A percentile compares a stretch with the other conserved stretches of the same genome.
Conservation (phyloP, 2,888 invertebrate species). For the Lumbricus terrestris region DNA sequence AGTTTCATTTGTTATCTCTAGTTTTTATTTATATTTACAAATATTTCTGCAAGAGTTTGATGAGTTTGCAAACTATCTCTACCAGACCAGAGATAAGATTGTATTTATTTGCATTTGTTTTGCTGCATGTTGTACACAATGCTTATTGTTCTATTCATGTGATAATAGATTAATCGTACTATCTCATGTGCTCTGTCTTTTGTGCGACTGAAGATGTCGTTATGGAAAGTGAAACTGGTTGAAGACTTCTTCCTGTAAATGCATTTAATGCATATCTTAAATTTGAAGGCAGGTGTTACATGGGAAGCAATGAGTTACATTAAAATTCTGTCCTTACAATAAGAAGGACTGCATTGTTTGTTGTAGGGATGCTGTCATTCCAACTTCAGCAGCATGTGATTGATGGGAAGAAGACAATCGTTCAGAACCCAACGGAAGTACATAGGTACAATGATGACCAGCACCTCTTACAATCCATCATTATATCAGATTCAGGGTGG, state of each 20-base stretch:
- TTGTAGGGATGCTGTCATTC: slow-evolving; percentile 68
- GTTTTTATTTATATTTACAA: not conserved
- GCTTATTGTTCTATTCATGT: not conserved
- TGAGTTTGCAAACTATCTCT: not conserved
- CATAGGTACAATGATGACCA: slow-evolving; percentile 70
- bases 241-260: not conserved
- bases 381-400: slow-evolving; percentile 80
- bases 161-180: not conserved
- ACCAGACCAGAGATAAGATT: not conserved
- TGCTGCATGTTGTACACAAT: not conserved
- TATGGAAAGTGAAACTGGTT: not conserved
- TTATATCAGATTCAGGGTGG: not conserved
- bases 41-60: not conserved
- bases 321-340: not conserved
- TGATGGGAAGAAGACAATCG: slow-evolving; percentile 95
- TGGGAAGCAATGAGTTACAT: not conserved
- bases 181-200: not conserved
- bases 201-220: not conserved
- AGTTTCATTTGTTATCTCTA: not conserved
- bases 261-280: not conserved
- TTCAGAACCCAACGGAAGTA: slow-evolving; percentile 94
- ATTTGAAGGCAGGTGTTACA: too few relatives aligned
- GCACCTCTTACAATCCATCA: not conserved
- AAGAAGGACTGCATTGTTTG: not conserved
- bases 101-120: not conserved